Evolutionary conservation across 2,113 vertebrate species (phyloP).

Genomic region (Perca schrenkii): DNA sequence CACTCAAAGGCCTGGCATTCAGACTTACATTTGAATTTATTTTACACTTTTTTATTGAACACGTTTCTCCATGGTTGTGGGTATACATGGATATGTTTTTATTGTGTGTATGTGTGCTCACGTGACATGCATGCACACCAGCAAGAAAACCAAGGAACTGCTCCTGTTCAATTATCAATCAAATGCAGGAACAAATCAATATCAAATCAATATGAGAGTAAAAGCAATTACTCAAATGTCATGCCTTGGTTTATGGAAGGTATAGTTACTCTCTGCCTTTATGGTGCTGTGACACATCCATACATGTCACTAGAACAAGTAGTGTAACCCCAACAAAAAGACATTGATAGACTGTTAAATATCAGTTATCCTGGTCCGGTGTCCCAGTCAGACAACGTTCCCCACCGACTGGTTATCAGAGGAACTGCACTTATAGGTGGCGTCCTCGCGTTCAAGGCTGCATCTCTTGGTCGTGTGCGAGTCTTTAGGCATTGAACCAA

Average conservation of each 20-base stretch:
- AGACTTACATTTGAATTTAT: constrained; percentile 40
- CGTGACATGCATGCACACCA: neutral
- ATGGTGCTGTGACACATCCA: neutral
- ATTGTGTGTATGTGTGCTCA: neutral
- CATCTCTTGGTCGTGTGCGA: neutral
- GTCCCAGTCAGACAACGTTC: constrained; percentile 73
- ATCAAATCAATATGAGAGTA: neutral
- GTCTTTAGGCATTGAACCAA: constrained; percentile 57
- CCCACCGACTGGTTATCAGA: constrained; percentile 74
- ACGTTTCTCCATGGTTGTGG: neutral
- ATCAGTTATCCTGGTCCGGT: neutral
- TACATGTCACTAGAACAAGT: neutral
- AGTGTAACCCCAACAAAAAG: neutral
- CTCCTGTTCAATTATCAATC: neutral
- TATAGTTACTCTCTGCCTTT: neutral
- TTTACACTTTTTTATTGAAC: constrained; percentile 22
- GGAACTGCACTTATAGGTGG: constrained; percentile 79
- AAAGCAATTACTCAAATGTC: neutral
- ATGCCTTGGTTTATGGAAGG: neutral
- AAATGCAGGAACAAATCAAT: neutral
- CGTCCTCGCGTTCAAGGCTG: constrained; percentile 77
- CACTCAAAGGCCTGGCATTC: constrained; percentile 36
- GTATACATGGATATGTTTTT: neutral
- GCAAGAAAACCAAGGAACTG: neutral
- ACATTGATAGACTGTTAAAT: constrained; percentile 1